Percentiles rank a stretch among this genome's conserved stretches.
Conservation (phyloP, 1,140 invertebrate species). For the Archegozetes longisetosus region DNA sequence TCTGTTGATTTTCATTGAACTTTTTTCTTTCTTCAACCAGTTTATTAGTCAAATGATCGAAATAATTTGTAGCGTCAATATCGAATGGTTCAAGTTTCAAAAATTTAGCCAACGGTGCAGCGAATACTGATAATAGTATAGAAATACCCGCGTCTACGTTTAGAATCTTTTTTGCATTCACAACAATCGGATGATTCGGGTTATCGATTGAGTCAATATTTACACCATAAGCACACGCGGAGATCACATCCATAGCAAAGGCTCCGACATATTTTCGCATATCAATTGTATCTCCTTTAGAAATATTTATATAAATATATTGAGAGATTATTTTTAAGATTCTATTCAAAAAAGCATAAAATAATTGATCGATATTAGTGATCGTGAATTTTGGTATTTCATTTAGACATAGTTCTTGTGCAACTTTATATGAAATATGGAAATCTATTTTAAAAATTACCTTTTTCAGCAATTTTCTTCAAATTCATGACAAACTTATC, state of each 20-base stretch:
- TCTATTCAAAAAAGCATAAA: too few species aligned
- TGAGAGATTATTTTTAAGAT: too few species aligned
- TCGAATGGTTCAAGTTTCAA: conserved; percentile 4
- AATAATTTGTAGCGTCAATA: conserved; percentile 8
- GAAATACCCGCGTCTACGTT: conserved; percentile 7
- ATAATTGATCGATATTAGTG: too few species aligned
- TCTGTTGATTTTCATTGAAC: too few species aligned
- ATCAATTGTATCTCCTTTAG: conserved; percentile 15
- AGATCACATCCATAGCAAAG: conserved; percentile 35
- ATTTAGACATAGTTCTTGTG: too few species aligned
- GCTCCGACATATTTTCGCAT: conserved; percentile 23
- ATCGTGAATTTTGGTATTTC: too few species aligned
- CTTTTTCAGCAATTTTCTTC: neutral
- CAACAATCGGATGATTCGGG: conserved; percentile 27
- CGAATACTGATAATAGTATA: neutral
- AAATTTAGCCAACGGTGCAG: conserved; percentile 1
- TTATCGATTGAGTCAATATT: conserved; percentile 29
- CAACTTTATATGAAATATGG: too few species aligned
- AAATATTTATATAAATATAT: too few species aligned
- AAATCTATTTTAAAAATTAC: too few species aligned
- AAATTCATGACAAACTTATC: neutral
- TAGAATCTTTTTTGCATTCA: conserved; percentile 23
- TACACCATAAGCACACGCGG: conserved; percentile 34
- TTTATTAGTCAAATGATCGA: conserved; percentile 6
- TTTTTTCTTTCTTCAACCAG: conserved; percentile 13